A percentile compares a stretch with the other conserved stretches of the same genome.
These are phyloP conservation scores for Epizoanthus illoricatus DNA, from an alignment of 92 coral and sea anemone genomes.

Conservation along the genomic window DNA sequence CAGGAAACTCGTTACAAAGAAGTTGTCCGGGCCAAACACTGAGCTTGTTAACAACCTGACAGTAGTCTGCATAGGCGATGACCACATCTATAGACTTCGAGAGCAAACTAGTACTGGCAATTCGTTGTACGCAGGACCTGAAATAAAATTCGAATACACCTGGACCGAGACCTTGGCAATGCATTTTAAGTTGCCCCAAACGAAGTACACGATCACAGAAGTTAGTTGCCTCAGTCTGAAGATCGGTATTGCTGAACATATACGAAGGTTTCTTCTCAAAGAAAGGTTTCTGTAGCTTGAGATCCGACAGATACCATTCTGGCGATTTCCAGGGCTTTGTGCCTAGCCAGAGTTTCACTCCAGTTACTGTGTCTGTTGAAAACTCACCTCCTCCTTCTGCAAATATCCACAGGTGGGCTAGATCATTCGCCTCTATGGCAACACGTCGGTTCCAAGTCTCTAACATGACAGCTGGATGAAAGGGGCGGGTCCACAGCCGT, in stretches of 20 bases:
- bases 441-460: constrained; percentile 61
- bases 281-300: constrained; percentile 48
- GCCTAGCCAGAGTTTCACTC: constrained; percentile 34
- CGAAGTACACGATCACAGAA: constrained; percentile 46
- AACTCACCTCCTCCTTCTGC: constrained; percentile 54
- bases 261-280: constrained; percentile 16
- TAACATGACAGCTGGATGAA: constrained; percentile 60
- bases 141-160: constrained; percentile 50
- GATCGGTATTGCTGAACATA: constrained; percentile 33
- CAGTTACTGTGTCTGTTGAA: constrained; percentile 43
- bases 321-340: constrained; percentile 64
- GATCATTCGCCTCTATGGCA: constrained; percentile 33
- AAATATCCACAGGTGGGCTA: constrained; percentile 56
- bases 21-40: constrained; percentile 55
- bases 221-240: constrained; percentile 25
- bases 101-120: constrained; percentile 33
- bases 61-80: constrained; percentile 56
- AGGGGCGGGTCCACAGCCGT: constrained; percentile 61
- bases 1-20: constrained; percentile 58
- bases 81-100: constrained; percentile 49
- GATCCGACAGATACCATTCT: constrained; percentile 52
- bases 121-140: constrained; percentile 47
- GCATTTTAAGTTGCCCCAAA: constrained; percentile 32
- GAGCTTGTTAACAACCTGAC: constrained; percentile 46
- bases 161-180: constrained; percentile 53